phyloP scores from a whole-genome alignment of 2,888 invertebrate species.

The Acronicta alni region DNA sequence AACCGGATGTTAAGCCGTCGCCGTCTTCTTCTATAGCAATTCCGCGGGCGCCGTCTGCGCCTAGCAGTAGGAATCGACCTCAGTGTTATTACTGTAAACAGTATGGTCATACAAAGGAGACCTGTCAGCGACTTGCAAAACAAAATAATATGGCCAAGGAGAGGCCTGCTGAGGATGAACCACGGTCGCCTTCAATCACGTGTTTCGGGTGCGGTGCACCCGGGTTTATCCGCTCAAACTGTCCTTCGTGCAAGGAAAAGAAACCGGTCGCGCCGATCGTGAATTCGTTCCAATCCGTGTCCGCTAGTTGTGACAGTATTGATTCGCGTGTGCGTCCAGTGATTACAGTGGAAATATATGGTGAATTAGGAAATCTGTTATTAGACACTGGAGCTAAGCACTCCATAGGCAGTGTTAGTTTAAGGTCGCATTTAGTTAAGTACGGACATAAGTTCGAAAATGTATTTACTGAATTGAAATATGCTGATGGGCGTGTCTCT shows the following conservation, averaged over 20 bases:
- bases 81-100: slow-evolving; percentile 17
- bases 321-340: slow-evolving; percentile 7
- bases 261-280: not conserved
- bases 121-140: slow-evolving; percentile 11
- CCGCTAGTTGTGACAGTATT: slow-evolving; percentile 1
- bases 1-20: no score
- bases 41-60: no score
- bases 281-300: slow-evolving; percentile 9
- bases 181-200: no score
- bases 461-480: slow-evolving; percentile 2
- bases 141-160: slow-evolving; percentile 1
- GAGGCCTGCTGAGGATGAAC: slow-evolving; percentile 1
- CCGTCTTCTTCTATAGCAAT: no score
- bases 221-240: slow-evolving; percentile 25
- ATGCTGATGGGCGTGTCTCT: not conserved
- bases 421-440: slow-evolving; percentile 6
- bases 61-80: no score
- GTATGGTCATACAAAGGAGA: slow-evolving; percentile 23
- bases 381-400: slow-evolving; percentile 3
- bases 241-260: slow-evolving; percentile 15
- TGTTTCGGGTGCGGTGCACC: slow-evolving; percentile 21
- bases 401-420: slow-evolving; percentile 10
- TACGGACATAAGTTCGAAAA: not conserved
- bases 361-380: no score
- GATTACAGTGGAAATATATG: not conserved